Evolutionary conservation across 2,888 invertebrate species (phyloP).

Genomic region (Blera fallax): DNA sequence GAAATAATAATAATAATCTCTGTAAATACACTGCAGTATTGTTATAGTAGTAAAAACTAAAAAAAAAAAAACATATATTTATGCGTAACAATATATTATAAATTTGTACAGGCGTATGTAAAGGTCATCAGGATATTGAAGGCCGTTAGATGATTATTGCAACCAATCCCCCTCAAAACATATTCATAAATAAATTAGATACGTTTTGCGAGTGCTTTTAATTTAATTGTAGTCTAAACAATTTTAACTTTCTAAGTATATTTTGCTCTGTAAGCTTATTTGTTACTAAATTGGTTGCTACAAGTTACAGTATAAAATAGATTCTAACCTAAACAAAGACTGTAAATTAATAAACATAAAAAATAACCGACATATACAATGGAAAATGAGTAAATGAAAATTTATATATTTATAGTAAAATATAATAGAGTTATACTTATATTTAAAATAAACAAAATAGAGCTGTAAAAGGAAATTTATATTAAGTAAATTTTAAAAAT

Average conservation of each 20-base stretch:
- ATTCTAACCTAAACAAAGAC: constrained; percentile 61
- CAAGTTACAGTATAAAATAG: constrained; percentile 7
- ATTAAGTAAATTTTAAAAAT: background rate
- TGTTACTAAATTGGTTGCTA: background rate
- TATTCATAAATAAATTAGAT: no score
- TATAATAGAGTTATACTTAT: constrained; percentile 36
- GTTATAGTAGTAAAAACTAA: constrained; percentile 39
- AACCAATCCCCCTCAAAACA: background rate
- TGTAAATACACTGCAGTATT: constrained; percentile 67
- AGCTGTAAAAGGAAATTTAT: constrained; percentile 36
- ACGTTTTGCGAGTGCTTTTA: background rate
- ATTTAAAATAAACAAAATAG: constrained; percentile 22
- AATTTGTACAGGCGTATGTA: background rate
- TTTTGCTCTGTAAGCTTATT: constrained; percentile 19
- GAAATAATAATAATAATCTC: background rate
- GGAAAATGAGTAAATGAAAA: constrained; percentile 31
- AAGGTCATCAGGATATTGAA: background rate
- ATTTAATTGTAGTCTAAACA: background rate
- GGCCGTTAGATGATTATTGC: background rate
- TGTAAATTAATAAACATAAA: constrained; percentile 47
- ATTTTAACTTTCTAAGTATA: background rate
- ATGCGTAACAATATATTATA: background rate
- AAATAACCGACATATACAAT: constrained; percentile 43
- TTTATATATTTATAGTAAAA: constrained; percentile 70
- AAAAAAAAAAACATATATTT: background rate